Conservation (phyloP, 2,113 vertebrate species). For the Lepus americanus region DNA sequence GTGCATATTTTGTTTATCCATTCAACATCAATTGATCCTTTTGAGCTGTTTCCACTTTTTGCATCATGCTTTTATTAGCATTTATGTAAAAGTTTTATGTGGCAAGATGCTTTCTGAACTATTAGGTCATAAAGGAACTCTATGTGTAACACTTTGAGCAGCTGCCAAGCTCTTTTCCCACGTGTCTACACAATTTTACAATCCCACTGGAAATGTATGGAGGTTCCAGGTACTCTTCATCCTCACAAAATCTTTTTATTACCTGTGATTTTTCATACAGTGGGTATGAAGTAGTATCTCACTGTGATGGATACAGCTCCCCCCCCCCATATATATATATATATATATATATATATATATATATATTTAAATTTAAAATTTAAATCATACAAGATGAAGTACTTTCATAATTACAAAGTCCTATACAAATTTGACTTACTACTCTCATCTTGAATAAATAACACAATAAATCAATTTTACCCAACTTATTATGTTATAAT, state of each 20-base stretch:
- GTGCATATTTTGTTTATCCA: not conserved
- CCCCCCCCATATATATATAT: no score
- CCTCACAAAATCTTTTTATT: not conserved
- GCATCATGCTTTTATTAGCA: not conserved
- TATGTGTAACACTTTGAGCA: constrained; percentile 13
- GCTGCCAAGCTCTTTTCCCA: constrained; percentile 12
- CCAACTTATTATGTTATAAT: not conserved
- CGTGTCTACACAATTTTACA: not conserved
- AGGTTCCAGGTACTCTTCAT: not conserved
- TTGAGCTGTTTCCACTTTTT: not conserved
- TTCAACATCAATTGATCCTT: not conserved
- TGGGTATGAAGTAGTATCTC: not conserved
- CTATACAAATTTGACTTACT: not conserved
- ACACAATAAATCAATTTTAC: not conserved
- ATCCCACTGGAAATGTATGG: not conserved
- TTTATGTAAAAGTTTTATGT: not conserved
- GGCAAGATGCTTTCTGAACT: not conserved
- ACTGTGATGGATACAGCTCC: not conserved
- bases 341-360: no score
- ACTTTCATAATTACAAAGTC: not conserved
- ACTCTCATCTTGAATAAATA: not conserved
- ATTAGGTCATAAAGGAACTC: not conserved
- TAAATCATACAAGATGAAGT: not conserved
- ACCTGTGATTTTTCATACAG: not conserved
- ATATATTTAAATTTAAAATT: not conserved